Evolutionary conservation across 1,140 invertebrate species (phyloP).

Genomic region (Drosophila busckii): DNA sequence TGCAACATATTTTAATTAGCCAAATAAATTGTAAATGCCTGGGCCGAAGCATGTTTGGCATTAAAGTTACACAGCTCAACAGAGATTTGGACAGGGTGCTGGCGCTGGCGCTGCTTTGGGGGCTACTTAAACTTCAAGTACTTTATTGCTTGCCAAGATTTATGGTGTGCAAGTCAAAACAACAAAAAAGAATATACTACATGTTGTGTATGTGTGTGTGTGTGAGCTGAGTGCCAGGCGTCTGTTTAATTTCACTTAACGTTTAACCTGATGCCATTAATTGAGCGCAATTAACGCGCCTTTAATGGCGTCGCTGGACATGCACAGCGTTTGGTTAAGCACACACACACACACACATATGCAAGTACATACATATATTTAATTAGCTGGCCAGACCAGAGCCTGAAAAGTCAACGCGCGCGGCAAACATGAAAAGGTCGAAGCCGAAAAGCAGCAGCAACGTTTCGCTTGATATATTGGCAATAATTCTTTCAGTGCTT

Average conservation of each 20-base stretch:
- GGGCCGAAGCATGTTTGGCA: conserved; percentile 16
- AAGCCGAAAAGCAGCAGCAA: conserved; percentile 8
- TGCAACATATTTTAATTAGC: conserved; percentile 75
- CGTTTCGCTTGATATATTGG: conserved; percentile 70
- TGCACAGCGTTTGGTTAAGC: conserved; percentile 16
- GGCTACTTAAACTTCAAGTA: conserved; percentile 45
- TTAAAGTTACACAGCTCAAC: conserved; percentile 1
- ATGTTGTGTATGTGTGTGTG: conserved; percentile 3
- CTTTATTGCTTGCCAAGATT: conserved; percentile 32
- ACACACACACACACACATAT: conserved; percentile 6
- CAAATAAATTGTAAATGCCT: conserved; percentile 66
- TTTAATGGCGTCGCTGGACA: conserved; percentile 55
- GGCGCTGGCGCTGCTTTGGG: conserved; percentile 1
- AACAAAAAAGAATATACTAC: conserved; percentile 7
- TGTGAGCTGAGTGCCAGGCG: conserved; percentile 40
- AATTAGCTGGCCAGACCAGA: conserved; percentile 53
- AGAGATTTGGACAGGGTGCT: not conserved
- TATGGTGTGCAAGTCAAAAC: conserved; percentile 32
- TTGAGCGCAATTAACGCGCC: conserved; percentile 72
- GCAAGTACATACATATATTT: conserved; percentile 55
- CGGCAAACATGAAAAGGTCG: conserved; percentile 20
- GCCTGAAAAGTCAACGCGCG: conserved; percentile 59
- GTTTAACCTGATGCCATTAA: conserved; percentile 76
- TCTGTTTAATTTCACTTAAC: conserved; percentile 76
- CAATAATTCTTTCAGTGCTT: conserved; percentile 72